Evolutionary conservation across 2,888 invertebrate genomes (phyloP), one percentile per base, ranked within the genome.

Genomic region (Linyphia triangularis): DNA sequence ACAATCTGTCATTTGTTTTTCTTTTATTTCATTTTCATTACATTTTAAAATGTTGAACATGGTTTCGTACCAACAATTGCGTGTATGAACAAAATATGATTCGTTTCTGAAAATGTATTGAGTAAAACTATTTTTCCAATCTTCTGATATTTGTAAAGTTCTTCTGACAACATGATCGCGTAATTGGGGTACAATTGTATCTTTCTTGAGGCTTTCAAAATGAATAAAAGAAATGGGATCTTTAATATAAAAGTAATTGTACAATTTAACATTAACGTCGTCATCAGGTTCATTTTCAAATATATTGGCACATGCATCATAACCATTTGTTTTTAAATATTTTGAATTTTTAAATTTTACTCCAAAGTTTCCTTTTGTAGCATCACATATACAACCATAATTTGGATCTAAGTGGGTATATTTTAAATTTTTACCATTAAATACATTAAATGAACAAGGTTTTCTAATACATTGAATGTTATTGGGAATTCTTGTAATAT

Each of bases 301-400:
- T 6, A 77, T 77, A 26, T 77, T 77, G 30, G 40, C 77, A 63
- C 77, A 77, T 13, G 77, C 77, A 63, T 77, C 26, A 63, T 77
- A 77, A 10, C 77, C 77, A 24, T 19, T 7, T 0, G 24, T 16
- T 7, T 40, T 37, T 40, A 77, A 77, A 63, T 37, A 63, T 3
- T 19, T 24, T 1, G 6, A 9, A 63, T 63, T 37, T 13, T 33
- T 63, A 63, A 77, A 37, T 37, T 37, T 63, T 5, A 77, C 22
- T 13, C 77, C 77, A 40, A 77, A 77, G 16, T 77, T 77, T 40
- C 77, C 77, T 63, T 63, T 37, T 2, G 37, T 26, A 22, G 77
- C 63, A 63, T 77, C 37, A 26, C 77, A 77, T 1, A 63, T n/a
- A 33, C 77, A 77, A 16, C 77, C 63, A n/a, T n/a, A 16, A 16